Evolutionary conservation across 2,113 vertebrate genomes (phyloP), one percentile per base, ranked within the genome.

Genomic region (Phycodurus eques): DNA sequence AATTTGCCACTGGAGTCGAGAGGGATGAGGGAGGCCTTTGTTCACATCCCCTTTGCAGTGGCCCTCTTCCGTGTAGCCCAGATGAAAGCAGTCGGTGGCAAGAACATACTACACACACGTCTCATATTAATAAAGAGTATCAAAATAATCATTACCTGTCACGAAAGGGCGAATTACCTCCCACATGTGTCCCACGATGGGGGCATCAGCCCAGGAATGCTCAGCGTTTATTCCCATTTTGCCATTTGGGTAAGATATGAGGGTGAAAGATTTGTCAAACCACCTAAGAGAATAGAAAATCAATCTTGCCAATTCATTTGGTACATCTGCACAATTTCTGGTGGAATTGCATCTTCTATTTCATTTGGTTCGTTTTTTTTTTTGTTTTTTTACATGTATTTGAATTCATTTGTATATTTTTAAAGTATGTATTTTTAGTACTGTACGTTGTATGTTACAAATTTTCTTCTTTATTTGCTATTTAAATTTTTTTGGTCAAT

Each of bases 191-290:
- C 94, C 95, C 0, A 95, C 60, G 57, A 97, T 90, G 17, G 96
- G 96, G 0, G 96, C 94, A 0, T 96, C 96, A 0, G 95, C 95
- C 96, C 96, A 96, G 0, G 95, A 90, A 53, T 97, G 96, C 79
- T 97, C 96, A 0, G 90, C 83, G 67, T 96, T 97, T 75, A 94
- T 76, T 2, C 96, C 96, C 81, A 95, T 68, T 75, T 94, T 94
- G n/a, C 95, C 96, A 2, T 97, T 98, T 78, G 92, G 92, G 83
- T 92, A 98, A 63, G 93, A 92, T 19, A 96, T 86, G 77, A 97
- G 82, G 1, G 85, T 94, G 90, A 98, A 95, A 49, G 96, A 98
- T 70, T 98, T 98, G 90, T 98, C 96, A 20, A 98, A 97, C 96
- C 96, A 98, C 84, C 96, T 97, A 88, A 51, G 31, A 67, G 31